phyloP scores from a whole-genome alignment of 2,113 vertebrate genomes.

The Datnioides undecimradiatus region DNA sequence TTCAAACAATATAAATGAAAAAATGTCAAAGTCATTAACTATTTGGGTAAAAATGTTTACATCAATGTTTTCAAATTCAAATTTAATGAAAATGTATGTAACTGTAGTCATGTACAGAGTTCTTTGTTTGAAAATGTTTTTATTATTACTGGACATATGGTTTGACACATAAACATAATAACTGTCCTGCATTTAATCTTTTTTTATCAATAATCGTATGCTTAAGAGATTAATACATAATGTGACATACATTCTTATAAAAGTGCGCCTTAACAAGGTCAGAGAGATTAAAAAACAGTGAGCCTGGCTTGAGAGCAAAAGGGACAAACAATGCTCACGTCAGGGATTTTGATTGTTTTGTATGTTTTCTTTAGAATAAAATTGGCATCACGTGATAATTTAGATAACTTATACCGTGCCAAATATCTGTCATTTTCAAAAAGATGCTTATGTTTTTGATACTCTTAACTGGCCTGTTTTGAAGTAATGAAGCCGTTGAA shows the following conservation, averaged over 20 bases:
- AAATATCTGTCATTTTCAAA: background rate
- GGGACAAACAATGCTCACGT: background rate
- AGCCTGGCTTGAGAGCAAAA: background rate
- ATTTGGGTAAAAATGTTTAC: too few relatives aligned
- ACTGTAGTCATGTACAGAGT: background rate
- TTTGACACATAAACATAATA: constrained; percentile 28
- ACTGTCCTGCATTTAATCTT: constrained; percentile 53
- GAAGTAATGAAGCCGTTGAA: constrained; percentile 30
- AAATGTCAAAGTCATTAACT: too few relatives aligned
- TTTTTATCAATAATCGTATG: constrained; percentile 32
- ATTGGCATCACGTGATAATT: background rate
- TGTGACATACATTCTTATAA: constrained; percentile 16
- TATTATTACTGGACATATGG: constrained; percentile 42
- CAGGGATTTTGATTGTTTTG: background rate
- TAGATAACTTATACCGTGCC: background rate
- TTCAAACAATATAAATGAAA: too few relatives aligned
- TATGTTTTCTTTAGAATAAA: background rate
- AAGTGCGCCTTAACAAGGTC: background rate
- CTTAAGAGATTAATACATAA: constrained; percentile 33
- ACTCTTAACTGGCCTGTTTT: background rate
- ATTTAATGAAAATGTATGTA: background rate
- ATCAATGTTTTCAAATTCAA: too few relatives aligned
- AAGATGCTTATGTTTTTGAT: background rate
- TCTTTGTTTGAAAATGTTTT: background rate
- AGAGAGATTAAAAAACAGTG: background rate